Conservation (phyloP, 92 coral and sea anemone genomes). For the Zoanthus gigantus region DNA sequence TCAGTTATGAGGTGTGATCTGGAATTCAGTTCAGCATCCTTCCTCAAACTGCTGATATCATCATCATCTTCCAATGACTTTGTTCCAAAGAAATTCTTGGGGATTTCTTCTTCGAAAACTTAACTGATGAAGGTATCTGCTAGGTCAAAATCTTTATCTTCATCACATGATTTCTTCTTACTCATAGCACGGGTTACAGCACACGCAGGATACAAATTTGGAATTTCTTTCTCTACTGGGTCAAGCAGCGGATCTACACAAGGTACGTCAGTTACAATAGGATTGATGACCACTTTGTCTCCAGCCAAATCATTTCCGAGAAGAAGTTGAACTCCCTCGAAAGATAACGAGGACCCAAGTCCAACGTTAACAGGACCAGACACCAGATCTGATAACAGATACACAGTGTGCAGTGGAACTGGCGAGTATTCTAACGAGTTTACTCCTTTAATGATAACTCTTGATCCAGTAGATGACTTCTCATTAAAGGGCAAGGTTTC, state of each 20-base stretch:
- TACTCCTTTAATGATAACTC: constrained; percentile 32
- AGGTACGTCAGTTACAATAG: constrained; percentile 9
- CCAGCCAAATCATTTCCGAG: constrained; percentile 63
- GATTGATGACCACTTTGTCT: constrained; percentile 11
- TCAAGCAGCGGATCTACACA: constrained; percentile 23
- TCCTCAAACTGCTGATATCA: background rate
- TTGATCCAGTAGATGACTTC: constrained; percentile 29
- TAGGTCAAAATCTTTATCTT: constrained; percentile 30
- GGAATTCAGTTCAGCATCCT: constrained; percentile 23
- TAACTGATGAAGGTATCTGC: constrained; percentile 29
- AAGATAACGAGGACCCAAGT: constrained; percentile 43
- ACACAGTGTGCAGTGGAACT: constrained; percentile 64
- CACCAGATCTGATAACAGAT: constrained; percentile 53
- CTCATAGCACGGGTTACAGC: constrained; percentile 67
- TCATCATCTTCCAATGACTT: constrained; percentile 29
- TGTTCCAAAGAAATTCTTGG: constrained; percentile 8
- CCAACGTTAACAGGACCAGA: constrained; percentile 58
- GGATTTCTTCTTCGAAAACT: background rate
- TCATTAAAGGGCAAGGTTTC: constrained; percentile 32
- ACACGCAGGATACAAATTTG: constrained; percentile 60
- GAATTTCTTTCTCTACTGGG: constrained; percentile 37
- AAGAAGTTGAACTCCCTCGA: constrained; percentile 56
- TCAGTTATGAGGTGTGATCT: constrained; percentile 58
- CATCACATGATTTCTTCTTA: constrained; percentile 9
- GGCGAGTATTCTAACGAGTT: constrained; percentile 19